A percentile compares a stretch with the other conserved stretches of the same genome.
Evolutionary conservation across 2,888 invertebrate species (phyloP).

Genomic region (Synergus umbraculus): DNA sequence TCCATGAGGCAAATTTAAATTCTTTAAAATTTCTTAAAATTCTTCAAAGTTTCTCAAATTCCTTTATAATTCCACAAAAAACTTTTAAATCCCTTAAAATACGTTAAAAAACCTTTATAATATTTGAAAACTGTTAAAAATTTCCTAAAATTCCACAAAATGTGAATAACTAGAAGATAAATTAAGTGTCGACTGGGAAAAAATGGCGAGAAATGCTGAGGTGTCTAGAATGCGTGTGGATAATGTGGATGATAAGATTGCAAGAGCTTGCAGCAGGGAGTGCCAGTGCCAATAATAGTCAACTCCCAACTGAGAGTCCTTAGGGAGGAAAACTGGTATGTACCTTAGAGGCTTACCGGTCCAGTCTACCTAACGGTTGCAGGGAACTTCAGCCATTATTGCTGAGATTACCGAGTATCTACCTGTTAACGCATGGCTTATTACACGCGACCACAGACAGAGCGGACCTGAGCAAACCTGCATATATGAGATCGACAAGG

Average conservation of each 20-base stretch:
- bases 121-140: no score
- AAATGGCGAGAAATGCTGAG: no score
- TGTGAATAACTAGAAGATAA: no score
- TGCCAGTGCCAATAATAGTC: neutral
- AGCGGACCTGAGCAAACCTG: conserved; percentile 29
- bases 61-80: no score
- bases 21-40: no score
- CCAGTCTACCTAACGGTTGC: conserved; percentile 69
- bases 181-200: no score
- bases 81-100: no score
- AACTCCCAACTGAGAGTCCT: neutral
- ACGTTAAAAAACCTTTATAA: no score
- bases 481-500: neutral
- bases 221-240: no score
- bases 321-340: neutral
- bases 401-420: conserved; percentile 60
- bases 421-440: conserved; percentile 64
- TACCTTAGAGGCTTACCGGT: conserved; percentile 34
- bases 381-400: conserved; percentile 62
- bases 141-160: no score
- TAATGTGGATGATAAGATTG: neutral
- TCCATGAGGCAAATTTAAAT: no score
- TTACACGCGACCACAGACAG: conserved; percentile 50
- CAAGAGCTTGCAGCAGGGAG: neutral
- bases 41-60: no score